A percentile compares a stretch with the other conserved stretches of the same genome.
phyloP scores from a whole-genome alignment of 2,113 vertebrate species.

The Cyprinodon brontotheroides region DNA sequence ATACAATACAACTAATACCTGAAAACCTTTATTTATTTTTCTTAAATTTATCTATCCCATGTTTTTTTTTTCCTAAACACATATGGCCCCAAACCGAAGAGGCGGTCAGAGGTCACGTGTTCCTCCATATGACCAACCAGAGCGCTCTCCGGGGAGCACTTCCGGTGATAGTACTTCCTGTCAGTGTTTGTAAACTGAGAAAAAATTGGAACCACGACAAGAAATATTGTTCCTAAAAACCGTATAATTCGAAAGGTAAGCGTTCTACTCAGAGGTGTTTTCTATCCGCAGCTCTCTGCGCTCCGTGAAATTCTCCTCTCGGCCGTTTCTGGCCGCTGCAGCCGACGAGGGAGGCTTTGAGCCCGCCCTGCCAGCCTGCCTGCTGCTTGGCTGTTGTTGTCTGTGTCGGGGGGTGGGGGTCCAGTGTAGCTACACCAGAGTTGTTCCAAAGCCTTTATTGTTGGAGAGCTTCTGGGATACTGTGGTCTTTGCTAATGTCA shows the following conservation, averaged over 20 bases:
- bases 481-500: not conserved
- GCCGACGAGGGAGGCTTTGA: constrained; percentile 22
- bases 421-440: constrained; percentile 43
- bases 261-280: rapidly evolving
- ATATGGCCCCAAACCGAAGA: constrained; percentile 19
- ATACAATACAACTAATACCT: not conserved
- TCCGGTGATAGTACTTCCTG: constrained; percentile 83
- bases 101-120: constrained; percentile 56
- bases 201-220: constrained; percentile 79
- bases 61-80: not conserved
- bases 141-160: constrained; percentile 67
- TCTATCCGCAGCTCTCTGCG: not conserved
- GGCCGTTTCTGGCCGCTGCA: not conserved
- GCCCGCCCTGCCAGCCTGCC: constrained; percentile 60
- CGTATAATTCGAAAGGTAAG: constrained; percentile 66
- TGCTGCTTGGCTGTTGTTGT: constrained; percentile 75
- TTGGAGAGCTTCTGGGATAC: constrained; percentile 39
- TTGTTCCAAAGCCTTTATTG: constrained; percentile 48
- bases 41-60: too few species aligned
- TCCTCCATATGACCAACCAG: constrained; percentile 43
- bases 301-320: not conserved
- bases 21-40: not conserved
- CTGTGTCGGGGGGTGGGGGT: constrained; percentile 56
- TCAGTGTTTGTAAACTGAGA: constrained; percentile 85
- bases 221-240: constrained; percentile 56